Conservation (phyloP, 2,888 invertebrate species). For the Aphodius granarius region DNA sequence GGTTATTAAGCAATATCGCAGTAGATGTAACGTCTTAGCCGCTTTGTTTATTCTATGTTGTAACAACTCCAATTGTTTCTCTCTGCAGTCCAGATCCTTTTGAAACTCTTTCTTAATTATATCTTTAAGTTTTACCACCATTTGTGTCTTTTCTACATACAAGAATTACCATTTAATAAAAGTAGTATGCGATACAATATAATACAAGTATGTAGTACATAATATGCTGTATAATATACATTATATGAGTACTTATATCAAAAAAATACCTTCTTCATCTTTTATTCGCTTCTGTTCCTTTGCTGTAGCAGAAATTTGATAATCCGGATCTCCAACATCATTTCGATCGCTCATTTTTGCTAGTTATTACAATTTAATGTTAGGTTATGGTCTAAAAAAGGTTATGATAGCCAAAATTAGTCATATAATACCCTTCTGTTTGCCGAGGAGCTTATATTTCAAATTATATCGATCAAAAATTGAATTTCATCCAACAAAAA, state of each 20-base stretch:
- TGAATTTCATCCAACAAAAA: no score
- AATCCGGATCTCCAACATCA: constrained; percentile 44
- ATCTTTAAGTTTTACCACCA: constrained; percentile 64
- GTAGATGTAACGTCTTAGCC: constrained; percentile 60
- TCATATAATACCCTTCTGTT: no score
- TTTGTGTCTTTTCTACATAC: constrained; percentile 55
- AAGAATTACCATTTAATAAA: no score
- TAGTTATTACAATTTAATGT: no score
- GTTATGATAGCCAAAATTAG: no score
- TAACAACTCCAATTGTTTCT: constrained; percentile 71
- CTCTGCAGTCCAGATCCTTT: constrained; percentile 67
- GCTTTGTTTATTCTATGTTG: constrained; percentile 65
- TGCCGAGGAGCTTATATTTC: no score
- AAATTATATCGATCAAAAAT: no score
- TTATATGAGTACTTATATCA: no score
- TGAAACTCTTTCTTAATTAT: constrained; percentile 74
- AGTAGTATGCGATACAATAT: constrained; percentile 13
- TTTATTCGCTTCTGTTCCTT: constrained; percentile 41
- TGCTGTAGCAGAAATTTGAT: constrained; percentile 42
- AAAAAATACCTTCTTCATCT: constrained; percentile 42
- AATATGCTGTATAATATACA: no score
- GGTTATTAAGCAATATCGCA: constrained; percentile 62
- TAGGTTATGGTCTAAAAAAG: no score
- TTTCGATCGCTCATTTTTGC: constrained; percentile 1
- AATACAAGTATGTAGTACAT: no score